Evolutionary conservation across 2,797 vertebrate genomes (phyloP).

Genomic region (Tympanoctomys barrerae): DNA sequence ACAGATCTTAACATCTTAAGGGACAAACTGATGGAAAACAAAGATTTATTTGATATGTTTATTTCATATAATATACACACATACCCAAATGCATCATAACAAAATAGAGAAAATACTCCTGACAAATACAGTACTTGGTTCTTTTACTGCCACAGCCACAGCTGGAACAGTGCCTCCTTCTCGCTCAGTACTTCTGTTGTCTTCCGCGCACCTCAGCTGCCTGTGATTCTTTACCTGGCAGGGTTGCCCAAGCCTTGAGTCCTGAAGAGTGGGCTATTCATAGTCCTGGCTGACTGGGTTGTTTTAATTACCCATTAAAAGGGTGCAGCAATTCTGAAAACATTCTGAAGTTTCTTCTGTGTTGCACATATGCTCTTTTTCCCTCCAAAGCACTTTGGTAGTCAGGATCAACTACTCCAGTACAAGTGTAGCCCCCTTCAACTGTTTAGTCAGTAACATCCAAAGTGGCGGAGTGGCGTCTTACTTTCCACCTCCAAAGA

Average conservation of each 20-base stretch:
- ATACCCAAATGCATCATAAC: background rate
- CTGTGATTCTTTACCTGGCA: background rate
- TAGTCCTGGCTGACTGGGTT: background rate
- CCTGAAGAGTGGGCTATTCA: background rate
- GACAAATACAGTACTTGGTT: background rate
- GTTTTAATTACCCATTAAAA: background rate
- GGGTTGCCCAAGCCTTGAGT: background rate
- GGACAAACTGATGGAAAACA: background rate
- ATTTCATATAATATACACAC: background rate
- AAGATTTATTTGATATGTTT: background rate
- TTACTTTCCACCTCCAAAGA: background rate
- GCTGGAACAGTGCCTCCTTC: background rate
- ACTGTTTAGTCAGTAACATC: background rate
- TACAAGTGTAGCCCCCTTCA: background rate
- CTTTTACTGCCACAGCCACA: background rate
- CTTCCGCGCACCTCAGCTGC: background rate
- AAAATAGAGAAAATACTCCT: background rate
- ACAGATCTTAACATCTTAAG: background rate
- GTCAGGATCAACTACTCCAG: background rate
- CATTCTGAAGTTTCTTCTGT: background rate
- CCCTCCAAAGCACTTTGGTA: background rate
- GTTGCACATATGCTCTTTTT: background rate
- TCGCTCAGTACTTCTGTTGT: background rate
- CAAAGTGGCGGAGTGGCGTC: background rate
- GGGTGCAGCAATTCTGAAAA: background rate